phyloP scores from a whole-genome alignment of 2,888 invertebrate genomes.

The Mimachlamys varia region DNA sequence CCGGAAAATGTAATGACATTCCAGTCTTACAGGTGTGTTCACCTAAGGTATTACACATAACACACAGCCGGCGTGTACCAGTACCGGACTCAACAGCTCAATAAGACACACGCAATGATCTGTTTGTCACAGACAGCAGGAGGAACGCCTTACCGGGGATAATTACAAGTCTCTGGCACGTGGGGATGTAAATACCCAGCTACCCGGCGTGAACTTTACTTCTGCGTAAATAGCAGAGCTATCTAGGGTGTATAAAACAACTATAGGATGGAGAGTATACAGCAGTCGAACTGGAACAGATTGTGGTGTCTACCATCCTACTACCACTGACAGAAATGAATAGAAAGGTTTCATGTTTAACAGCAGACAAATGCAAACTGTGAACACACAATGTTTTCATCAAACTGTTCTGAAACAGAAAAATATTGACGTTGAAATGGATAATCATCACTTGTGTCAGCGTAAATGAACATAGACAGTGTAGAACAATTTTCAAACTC shows the following conservation, averaged over 20 bases:
- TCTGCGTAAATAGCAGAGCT: neutral
- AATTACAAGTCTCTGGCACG: neutral
- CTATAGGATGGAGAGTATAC: neutral
- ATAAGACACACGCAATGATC: neutral
- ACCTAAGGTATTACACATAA: neutral
- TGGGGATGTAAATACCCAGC: neutral
- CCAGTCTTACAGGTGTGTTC: neutral
- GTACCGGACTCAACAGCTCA: neutral
- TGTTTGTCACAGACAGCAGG: neutral
- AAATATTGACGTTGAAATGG: neutral
- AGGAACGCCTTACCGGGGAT: neutral
- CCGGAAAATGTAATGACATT: neutral
- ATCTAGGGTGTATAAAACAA: no score
- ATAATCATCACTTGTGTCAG: neutral
- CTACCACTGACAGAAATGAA: no score
- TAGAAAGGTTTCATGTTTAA: no score
- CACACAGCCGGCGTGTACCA: neutral
- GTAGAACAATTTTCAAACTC: no score
- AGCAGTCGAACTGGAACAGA: neutral
- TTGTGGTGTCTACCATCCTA: neutral
- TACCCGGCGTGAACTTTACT: neutral
- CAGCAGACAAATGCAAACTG: no score
- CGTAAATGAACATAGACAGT: no score
- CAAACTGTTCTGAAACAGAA: neutral
- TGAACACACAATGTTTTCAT: neutral